Base-by-base conservation (phyloP, 2,888 invertebrate species). In the Hyalella azteca region DNA sequence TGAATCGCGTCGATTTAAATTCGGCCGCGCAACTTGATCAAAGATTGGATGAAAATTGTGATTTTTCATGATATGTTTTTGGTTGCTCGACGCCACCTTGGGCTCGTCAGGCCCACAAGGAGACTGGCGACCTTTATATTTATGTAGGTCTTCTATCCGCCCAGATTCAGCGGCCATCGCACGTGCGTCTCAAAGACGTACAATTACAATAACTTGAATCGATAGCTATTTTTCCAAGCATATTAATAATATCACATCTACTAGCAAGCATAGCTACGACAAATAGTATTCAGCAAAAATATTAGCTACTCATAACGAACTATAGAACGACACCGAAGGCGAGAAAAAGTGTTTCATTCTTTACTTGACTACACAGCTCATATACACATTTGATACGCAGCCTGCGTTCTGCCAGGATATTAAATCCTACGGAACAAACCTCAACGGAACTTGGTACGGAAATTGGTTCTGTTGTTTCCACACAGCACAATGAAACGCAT, bases 101-200 rank as follows among this genome's bases (percentile, higher is more conserved):
- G 19, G 36, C 19, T 66, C 66, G 15, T 66, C 66, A 2, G 39
- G 5, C 9, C 36, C 66, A 36, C 36, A 5, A 36, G 22, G 66
- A 15, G 66, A 5, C 32, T 5, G 36, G 36, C 66, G 66, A 36
- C 36, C 29, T 36, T 66, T 66, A n/a, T 36, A 66, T 66, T 66
- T 66, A 36, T 66, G 39, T 66, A 66, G 36, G 29, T 66, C 66
- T 66, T 36, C 26, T 22, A 66, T 66, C 36, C 66, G 32, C 5
- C 66, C 66, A 1, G 66, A 66, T 36, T 66, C 66, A 66, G 66
- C 66, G 36, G 66, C 66, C 66, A 66, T 66, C 7, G 9, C 36
- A 36, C 54, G 13, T 15, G 22, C 26, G 54, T 9, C 26, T 54
- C 11, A 11, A 54, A 13, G 29, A 26, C 54, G 22, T 9, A 54